A percentile compares a stretch with the other conserved stretches of the same genome.
phyloP scores from a whole-genome alignment of 2,888 invertebrate species.

The Phania funesta region DNA sequence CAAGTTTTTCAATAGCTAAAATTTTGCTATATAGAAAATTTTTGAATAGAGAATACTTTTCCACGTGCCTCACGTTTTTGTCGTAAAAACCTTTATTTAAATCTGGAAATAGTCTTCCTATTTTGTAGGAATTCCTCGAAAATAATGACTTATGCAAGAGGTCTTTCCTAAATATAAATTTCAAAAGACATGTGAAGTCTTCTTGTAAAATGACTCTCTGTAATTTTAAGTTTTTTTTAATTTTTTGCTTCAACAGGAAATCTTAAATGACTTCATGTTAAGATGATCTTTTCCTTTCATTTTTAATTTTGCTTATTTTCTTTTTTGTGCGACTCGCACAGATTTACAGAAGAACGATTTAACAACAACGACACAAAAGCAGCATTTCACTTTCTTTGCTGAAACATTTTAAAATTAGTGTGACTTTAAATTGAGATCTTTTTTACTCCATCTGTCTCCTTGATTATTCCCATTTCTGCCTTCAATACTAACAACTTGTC shows the following conservation, averaged over 20 bases:
- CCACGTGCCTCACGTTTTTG: too few species aligned
- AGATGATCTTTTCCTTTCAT: constrained; percentile 26
- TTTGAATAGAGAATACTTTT: too few species aligned
- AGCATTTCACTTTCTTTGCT: constrained; percentile 39
- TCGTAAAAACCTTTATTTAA: too few species aligned
- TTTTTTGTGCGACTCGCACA: not conserved
- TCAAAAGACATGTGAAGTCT: constrained; percentile 22
- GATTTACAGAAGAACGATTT: not conserved
- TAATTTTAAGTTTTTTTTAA: constrained; percentile 6
- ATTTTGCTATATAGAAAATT: too few species aligned
- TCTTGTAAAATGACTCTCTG: not conserved
- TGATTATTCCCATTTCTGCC: constrained; percentile 3
- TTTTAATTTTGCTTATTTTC: not conserved
- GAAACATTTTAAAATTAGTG: not conserved
- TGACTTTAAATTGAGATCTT: constrained; percentile 39
- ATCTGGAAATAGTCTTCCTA: too few species aligned
- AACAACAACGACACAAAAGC: not conserved
- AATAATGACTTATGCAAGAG: too few species aligned
- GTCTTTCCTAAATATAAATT: not conserved
- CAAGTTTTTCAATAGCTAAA: too few species aligned
- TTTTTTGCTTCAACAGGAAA: constrained; percentile 52
- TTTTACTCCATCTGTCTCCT: constrained; percentile 5
- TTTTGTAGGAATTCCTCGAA: too few species aligned
- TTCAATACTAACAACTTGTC: constrained; percentile 46
- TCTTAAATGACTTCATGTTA: constrained; percentile 53